Evolutionary conservation across 2,797 vertebrate species (phyloP), one percentile per base, ranked within the genome.

Genomic region (Lithobates sylvaticus): DNA sequence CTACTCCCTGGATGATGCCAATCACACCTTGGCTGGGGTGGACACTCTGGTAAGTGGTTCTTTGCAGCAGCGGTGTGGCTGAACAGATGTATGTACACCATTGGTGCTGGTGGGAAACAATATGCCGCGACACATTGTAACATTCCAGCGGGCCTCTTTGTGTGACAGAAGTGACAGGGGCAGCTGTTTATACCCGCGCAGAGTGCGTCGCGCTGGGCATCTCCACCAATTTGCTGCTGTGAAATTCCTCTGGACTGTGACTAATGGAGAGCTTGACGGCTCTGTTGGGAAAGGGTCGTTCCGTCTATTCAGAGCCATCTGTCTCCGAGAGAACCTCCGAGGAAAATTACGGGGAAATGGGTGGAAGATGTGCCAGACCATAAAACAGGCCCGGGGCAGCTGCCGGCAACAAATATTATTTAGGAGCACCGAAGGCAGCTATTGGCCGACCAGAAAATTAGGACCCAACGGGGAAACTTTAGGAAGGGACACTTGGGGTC

Each of bases 1-100:
- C 92, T 97, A 97, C 82, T 96, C 97, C 83, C 92, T 99, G 92
- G 95, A 96, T 91, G 96, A 95, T 0, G 97, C 96, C 89, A 99
- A 99, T 95, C 97, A 96, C 89, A 99, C 97, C 6, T 92, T 99
- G 89, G 93, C 93, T 0, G 92, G 93, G 90, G 95, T 98, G 67
- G 94, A 96, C 84, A 90, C 91, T 16, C 92, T 97, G 98, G 98
- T 99, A 95, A 96, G 96, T 23, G 15, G 13, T 5, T n/a, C 50
- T 18, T 47, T 64, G 34, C 42, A 75, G 7, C 8, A 13, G 39
- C 8, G n/a, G 26, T 72, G 67, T 61, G 58, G 27, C 3, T 27
- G 26, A 58, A 21, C 34, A 70, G 42, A n/a, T 29, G 34, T 23
- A 80, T n/a, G 44, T 58, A 47, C 29, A 3, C 10, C 44, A 5